Conservation (phyloP, 2,797 vertebrate species). For the Arctocebus calabarensis region DNA sequence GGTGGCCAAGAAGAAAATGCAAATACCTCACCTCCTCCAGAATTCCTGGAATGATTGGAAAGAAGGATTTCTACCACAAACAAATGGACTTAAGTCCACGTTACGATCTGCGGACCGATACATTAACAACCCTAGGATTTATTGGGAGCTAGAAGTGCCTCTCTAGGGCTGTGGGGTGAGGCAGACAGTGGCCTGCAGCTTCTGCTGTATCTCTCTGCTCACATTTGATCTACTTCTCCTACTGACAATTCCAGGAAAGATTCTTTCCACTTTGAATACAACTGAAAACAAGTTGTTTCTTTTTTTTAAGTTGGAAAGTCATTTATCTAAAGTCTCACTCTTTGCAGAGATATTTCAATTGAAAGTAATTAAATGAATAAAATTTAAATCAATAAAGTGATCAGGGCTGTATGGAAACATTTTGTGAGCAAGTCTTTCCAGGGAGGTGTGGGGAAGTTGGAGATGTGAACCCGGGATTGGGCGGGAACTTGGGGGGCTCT, state of each 20-base stretch:
- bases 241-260: neutral
- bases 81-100: neutral
- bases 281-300: neutral
- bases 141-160: neutral
- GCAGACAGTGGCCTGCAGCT: neutral
- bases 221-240: neutral
- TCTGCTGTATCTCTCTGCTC: neutral
- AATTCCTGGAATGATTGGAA: neutral
- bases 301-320: neutral
- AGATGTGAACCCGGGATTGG: neutral
- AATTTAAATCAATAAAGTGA: neutral
- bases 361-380: neutral
- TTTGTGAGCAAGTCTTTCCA: neutral
- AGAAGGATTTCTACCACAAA: neutral
- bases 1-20: neutral
- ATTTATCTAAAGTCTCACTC: neutral
- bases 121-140: neutral
- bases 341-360: conserved; percentile 6
- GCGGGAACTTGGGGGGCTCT: neutral
- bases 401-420: neutral
- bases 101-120: neutral
- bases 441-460: neutral
- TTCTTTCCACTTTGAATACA: neutral
- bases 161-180: neutral
- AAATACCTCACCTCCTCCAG: neutral